Conservation (phyloP, 2,113 vertebrate genomes). For the Grantiella picta region DNA sequence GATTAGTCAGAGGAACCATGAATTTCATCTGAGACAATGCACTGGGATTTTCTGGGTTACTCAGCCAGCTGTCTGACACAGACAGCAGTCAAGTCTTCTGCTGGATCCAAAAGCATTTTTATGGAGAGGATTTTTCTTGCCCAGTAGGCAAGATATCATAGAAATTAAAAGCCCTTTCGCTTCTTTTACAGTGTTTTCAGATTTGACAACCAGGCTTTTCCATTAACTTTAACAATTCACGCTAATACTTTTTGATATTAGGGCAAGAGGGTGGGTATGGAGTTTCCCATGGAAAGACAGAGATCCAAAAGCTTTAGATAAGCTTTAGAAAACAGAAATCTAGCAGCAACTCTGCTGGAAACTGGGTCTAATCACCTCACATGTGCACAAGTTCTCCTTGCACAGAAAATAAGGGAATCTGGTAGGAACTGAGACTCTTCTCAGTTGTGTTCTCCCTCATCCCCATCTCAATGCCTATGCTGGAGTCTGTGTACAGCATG, state of each 20-base stretch:
- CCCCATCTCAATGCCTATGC: neutral
- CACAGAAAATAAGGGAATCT: neutral
- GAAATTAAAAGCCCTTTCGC: neutral
- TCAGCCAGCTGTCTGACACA: neutral
- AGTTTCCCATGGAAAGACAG: neutral
- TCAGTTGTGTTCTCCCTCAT: neutral
- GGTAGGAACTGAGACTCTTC: neutral
- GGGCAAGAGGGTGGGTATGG: rapidly evolving
- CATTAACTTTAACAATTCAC: neutral
- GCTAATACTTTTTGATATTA: neutral
- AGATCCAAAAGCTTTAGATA: neutral
- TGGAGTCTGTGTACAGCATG: neutral
- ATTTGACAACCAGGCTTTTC: neutral
- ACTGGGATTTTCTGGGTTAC: neutral
- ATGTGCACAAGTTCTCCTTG: neutral
- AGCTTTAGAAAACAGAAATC: neutral
- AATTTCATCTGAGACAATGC: neutral
- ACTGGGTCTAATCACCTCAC: rapidly evolving
- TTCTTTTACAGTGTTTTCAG: neutral
- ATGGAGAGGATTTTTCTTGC: neutral
- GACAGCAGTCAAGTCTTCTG: neutral
- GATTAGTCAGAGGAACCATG: neutral
- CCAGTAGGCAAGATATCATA: neutral
- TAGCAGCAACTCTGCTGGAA: neutral
- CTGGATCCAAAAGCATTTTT: neutral